Percentiles rank a stretch among this genome's conserved stretches.
Evolutionary conservation across 2,797 vertebrate species (phyloP).

Genomic region (Spatula clypeata): DNA sequence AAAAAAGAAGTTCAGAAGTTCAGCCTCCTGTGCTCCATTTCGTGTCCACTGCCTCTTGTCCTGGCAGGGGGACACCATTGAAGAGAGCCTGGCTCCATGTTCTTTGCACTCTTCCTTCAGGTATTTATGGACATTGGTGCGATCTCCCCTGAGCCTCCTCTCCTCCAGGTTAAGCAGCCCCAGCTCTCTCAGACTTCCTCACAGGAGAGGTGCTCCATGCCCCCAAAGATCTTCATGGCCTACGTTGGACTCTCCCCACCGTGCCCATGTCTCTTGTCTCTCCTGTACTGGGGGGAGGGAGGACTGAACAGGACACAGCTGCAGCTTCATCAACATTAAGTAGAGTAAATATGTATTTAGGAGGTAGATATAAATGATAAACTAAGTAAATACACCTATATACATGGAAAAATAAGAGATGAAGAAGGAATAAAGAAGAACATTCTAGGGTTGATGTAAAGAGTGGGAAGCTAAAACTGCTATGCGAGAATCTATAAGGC

Average conservation of each 20-base stretch:
- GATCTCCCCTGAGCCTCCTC: not conserved
- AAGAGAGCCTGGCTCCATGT: not conserved
- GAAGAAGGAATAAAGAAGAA: not conserved
- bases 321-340: not conserved
- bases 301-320: not conserved
- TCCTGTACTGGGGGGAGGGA: not conserved
- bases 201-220: not conserved
- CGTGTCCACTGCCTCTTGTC: not conserved
- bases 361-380: not conserved
- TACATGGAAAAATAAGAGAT: not conserved
- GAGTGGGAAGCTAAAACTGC: not conserved
- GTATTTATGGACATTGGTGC: not conserved
- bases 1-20: too few relatives aligned
- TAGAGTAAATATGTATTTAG: not conserved
- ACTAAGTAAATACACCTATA: fast-evolving
- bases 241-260: not conserved
- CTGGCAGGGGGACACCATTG: not conserved
- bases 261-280: not conserved
- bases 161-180: not conserved
- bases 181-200: not conserved
- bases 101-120: not conserved
- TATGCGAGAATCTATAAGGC: not conserved
- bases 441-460: not conserved
- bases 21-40: not conserved
- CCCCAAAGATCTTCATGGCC: not conserved